Conservation (phyloP, 2,888 invertebrate species). For the Punctoribates punctum region DNA sequence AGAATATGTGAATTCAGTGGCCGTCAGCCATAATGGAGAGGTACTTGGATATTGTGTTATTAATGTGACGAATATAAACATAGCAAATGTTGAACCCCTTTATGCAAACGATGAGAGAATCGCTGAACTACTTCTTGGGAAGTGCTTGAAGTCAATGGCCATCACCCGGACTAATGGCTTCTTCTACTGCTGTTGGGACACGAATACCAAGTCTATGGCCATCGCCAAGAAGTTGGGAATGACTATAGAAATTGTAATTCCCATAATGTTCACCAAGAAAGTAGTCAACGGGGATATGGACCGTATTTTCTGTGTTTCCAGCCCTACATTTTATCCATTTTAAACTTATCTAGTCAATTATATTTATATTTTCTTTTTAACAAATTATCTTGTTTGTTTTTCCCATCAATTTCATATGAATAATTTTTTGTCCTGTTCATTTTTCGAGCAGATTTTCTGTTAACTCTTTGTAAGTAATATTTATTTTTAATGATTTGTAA, state of each 20-base stretch:
- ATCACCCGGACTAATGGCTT: not conserved
- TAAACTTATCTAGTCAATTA: no score
- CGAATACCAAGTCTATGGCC: not conserved
- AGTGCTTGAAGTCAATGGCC: not conserved
- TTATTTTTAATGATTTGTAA: no score
- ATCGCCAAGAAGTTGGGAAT: constrained; percentile 18
- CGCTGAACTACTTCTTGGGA: constrained; percentile 41
- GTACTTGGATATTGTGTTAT: constrained; percentile 29
- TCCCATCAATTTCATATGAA: no score
- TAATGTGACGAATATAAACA: not conserved
- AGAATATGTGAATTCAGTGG: constrained; percentile 40
- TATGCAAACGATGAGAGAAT: constrained; percentile 44
- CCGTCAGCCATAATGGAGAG: constrained; percentile 34
- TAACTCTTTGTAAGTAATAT: no score
- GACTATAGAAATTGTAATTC: no score
- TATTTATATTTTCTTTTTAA: no score
- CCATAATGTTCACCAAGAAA: not conserved
- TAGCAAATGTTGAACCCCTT: constrained; percentile 42
- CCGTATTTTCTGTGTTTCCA: not conserved
- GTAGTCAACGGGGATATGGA: not conserved
- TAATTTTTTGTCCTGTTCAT: no score
- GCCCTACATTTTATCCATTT: not conserved
- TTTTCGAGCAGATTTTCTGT: no score
- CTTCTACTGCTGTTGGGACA: not conserved
- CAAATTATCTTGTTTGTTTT: no score